phyloP scores from a whole-genome alignment of 2,113 vertebrate genomes.

The Sylvietta virens region DNA sequence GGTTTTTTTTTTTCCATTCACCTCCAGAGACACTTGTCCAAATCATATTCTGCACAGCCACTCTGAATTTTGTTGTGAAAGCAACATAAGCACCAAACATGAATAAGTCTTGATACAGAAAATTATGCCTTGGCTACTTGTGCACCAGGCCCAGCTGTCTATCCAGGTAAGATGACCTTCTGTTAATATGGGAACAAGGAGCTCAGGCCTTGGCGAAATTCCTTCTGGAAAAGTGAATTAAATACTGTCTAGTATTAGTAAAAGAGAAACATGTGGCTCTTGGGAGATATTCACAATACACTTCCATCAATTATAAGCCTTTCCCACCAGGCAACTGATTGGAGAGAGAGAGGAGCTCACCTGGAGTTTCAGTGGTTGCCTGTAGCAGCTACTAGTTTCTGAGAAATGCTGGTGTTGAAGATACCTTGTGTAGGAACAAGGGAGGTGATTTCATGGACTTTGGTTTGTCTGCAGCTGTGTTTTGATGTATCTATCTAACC shows the following conservation, averaged over 20 bases:
- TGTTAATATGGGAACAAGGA: accelerated
- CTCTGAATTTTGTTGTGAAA: not conserved
- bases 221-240: not conserved
- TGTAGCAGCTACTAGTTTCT: not conserved
- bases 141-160: not conserved
- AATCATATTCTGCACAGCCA: not conserved
- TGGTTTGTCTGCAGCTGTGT: not conserved
- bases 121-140: not conserved
- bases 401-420: not conserved
- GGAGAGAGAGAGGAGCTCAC: not conserved
- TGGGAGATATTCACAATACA: not conserved
- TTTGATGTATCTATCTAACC: not conserved
- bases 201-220: not conserved
- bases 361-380: not conserved
- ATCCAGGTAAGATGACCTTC: not conserved
- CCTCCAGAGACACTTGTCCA: not conserved
- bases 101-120: not conserved
- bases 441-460: not conserved
- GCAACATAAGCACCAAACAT: not conserved
- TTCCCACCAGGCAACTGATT: not conserved
- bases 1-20: not conserved
- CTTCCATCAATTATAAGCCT: not conserved
- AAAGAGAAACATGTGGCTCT: not conserved
- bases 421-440: not conserved
- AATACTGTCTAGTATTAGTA: not conserved